Evolutionary conservation across 2,113 vertebrate genomes (phyloP).

Genomic region (Seriola quinqueradiata): DNA sequence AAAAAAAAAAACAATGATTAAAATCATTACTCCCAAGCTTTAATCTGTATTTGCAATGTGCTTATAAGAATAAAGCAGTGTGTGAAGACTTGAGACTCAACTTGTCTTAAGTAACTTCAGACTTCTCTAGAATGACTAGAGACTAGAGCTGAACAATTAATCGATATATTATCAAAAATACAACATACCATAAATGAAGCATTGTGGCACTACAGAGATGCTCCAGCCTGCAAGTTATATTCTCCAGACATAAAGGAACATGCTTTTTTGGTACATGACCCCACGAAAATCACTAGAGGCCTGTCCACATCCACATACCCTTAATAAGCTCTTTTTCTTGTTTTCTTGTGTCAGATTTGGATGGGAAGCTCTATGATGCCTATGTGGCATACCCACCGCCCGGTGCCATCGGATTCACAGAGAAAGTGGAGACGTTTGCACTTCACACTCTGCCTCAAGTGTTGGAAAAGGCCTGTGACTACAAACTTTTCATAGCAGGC

Average conservation of each 20-base stretch:
- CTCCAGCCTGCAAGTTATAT: too few species aligned
- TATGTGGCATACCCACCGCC: slow-evolving; percentile 90
- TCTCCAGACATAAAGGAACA: too few species aligned
- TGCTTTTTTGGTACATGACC: too few species aligned
- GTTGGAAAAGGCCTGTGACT: slow-evolving; percentile 90
- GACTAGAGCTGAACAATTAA: neutral
- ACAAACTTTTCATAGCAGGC: slow-evolving; percentile 91
- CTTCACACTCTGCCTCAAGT: slow-evolving; percentile 87
- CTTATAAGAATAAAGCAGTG: neutral
- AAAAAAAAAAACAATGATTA: too few species aligned
- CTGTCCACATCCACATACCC: neutral
- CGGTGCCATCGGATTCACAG: slow-evolving; percentile 49
- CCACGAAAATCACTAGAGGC: too few species aligned
- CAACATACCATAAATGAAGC: too few species aligned
- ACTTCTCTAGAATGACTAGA: neutral
- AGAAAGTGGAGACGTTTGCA: slow-evolving; percentile 84
- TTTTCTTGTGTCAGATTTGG: slow-evolving; percentile 82
- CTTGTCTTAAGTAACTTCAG: neutral
- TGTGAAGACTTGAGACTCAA: neutral
- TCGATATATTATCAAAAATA: too few species aligned
- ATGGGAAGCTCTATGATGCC: slow-evolving; percentile 93
- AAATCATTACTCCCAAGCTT: too few species aligned
- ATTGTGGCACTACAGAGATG: too few species aligned
- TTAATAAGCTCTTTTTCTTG: neutral
- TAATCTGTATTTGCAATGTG: neutral